A percentile compares a stretch with the other conserved stretches of the same genome.
These are phyloP conservation scores for Oopsacas minuta DNA, from an alignment of 37 sponge, comb jelly and placozoan species.

Conservation along the genomic window DNA sequence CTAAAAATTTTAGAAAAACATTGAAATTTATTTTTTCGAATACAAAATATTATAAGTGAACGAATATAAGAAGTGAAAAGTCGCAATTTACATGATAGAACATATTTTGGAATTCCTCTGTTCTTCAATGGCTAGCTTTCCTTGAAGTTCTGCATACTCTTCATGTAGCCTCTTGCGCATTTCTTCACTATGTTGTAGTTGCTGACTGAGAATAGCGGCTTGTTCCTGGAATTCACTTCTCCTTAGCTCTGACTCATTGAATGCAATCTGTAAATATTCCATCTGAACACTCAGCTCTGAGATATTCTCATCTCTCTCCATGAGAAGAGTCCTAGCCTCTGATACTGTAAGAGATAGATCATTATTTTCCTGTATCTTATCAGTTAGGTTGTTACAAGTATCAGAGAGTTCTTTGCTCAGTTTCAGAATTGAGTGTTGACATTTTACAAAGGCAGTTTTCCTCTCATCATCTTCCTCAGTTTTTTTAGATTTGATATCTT, in stretches of 20 bases:
- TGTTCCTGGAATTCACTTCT: background rate
- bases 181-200: conserved; percentile 50
- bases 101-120: conserved; percentile 55
- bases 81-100: conserved; percentile 22
- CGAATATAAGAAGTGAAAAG: background rate
- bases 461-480: conserved; percentile 23
- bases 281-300: background rate
- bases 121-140: conserved; percentile 67
- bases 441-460: background rate
- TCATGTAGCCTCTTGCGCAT: conserved; percentile 69
- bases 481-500: conserved; percentile 41
- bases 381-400: background rate
- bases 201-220: conserved; percentile 21
- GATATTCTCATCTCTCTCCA: background rate
- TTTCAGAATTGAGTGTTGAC: background rate
- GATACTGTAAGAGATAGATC: background rate
- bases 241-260: background rate
- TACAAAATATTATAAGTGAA: background rate
- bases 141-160: conserved; percentile 69
- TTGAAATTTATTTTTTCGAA: background rate
- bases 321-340: background rate
- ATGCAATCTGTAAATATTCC: conserved; percentile 15
- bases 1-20: too few species aligned
- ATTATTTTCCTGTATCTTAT: background rate
- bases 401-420: background rate